Conservation (phyloP, 2,113 vertebrate species). For the Ailurus styani region DNA sequence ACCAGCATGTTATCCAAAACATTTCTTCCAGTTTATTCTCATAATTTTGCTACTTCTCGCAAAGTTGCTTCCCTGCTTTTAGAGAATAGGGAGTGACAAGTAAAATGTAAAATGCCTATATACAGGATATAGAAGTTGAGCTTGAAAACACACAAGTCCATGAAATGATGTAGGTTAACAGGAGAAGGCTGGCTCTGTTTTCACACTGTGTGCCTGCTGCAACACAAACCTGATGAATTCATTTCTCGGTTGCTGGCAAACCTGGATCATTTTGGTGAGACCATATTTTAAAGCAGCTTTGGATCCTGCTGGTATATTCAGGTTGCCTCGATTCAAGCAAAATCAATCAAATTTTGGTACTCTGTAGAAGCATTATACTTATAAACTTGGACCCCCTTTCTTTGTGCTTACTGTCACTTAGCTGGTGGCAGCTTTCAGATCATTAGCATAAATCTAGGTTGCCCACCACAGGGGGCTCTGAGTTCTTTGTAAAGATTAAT, state of each 20-base stretch:
- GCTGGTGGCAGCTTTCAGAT: background rate
- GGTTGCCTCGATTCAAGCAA: background rate
- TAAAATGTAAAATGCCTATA: background rate
- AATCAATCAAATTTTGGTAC: slow-evolving; percentile 1
- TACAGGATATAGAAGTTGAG: background rate
- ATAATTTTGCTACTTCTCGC: background rate
- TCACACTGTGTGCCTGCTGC: background rate
- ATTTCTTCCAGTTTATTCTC: slow-evolving; percentile 67
- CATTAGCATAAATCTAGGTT: background rate
- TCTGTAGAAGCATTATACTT: background rate
- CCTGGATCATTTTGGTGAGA: background rate
- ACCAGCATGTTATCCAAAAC: slow-evolving; percentile 63
- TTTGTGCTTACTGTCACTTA: background rate
- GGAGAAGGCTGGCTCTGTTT: background rate
- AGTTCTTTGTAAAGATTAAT: slow-evolving; percentile 53
- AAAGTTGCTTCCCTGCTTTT: background rate
- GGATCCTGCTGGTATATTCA: slow-evolving; percentile 32
- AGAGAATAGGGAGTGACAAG: slow-evolving; percentile 3
- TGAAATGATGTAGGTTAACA: background rate
- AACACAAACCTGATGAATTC: background rate
- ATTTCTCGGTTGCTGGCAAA: background rate
- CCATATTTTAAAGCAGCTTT: background rate
- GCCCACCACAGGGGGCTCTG: background rate
- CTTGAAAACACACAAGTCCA: background rate
- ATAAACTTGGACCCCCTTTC: background rate